These are phyloP conservation scores for Mobula hypostoma DNA, from an alignment of 2,113 vertebrate genomes.

Conservation along the genomic window DNA sequence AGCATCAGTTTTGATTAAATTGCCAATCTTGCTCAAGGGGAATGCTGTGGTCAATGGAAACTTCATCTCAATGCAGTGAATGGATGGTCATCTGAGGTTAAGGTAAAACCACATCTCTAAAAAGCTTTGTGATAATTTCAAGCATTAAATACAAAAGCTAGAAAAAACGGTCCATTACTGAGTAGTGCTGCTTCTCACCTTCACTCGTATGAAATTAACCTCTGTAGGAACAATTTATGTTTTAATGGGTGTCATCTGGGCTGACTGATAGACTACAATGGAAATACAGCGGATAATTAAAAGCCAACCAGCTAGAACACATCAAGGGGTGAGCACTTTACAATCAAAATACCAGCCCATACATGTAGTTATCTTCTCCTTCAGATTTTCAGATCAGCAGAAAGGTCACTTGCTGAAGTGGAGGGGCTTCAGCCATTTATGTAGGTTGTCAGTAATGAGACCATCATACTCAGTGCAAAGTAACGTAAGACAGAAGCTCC, in stretches of 20 bases:
- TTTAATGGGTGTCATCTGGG: slow-evolving; percentile 25
- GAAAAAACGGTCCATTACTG: not conserved
- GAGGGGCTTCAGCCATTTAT: not conserved
- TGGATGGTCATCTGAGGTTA: not conserved
- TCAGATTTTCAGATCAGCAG: not conserved
- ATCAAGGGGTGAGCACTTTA: slow-evolving; percentile 12
- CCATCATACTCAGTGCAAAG: not conserved
- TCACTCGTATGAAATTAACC: slow-evolving; percentile 25
- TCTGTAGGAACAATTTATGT: slow-evolving; percentile 22
- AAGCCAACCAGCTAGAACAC: slow-evolving; percentile 22
- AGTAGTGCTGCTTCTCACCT: not conserved
- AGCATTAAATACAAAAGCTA: not conserved
- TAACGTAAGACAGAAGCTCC: not conserved
- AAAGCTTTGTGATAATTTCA: not conserved
- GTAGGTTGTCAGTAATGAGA: not conserved
- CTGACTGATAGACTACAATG: slow-evolving; percentile 1
- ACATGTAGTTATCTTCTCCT: not conserved
- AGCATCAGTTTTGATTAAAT: not conserved
- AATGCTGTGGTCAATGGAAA: not conserved
- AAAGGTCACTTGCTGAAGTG: not conserved
- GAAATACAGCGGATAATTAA: slow-evolving; percentile 15
- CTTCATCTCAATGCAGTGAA: not conserved
- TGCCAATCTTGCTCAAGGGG: not conserved
- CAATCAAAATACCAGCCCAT: not conserved
- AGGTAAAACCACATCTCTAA: not conserved